Conservation (phyloP, 1,140 invertebrate genomes). For the Lycorma delicatula region DNA sequence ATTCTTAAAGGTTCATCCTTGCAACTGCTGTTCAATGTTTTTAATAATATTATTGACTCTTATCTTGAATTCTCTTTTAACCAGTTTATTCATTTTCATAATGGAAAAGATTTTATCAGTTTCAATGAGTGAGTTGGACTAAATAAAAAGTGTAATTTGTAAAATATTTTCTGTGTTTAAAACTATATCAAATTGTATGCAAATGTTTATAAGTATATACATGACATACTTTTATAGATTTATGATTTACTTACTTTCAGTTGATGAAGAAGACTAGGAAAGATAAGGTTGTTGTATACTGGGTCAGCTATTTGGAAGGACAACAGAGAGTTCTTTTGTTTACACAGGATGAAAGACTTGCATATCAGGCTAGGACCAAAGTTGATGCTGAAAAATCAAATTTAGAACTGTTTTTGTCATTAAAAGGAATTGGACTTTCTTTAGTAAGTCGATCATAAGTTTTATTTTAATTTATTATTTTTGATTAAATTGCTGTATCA, state of each 20-base stretch:
- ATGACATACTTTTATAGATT: background rate
- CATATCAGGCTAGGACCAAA: constrained; percentile 53
- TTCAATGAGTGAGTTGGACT: no score
- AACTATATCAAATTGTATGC: background rate
- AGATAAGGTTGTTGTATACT: constrained; percentile 62
- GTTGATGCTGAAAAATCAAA: constrained; percentile 62
- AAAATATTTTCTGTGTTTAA: background rate
- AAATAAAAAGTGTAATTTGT: no score
- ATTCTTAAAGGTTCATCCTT: no score
- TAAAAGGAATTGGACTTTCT: constrained; percentile 62
- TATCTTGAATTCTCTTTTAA: no score
- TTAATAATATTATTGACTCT: no score
- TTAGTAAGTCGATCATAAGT: constrained; percentile 35
- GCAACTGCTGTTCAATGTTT: no score
- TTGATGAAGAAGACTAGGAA: constrained; percentile 38
- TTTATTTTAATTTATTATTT: constrained; percentile 2
- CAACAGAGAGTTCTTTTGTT: constrained; percentile 69
- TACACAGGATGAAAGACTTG: constrained; percentile 68
- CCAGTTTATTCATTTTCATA: no score
- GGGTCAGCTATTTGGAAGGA: constrained; percentile 69
- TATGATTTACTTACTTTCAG: constrained; percentile 15
- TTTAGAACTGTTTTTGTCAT: constrained; percentile 58
- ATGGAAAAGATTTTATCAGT: no score
- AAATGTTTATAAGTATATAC: background rate
- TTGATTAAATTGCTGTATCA: constrained; percentile 23